Percentiles rank a stretch among this genome's conserved stretches.
These are phyloP conservation scores for Alexandromys fortis DNA, from an alignment of 2,113 vertebrate genomes.

Conservation along the genomic window DNA sequence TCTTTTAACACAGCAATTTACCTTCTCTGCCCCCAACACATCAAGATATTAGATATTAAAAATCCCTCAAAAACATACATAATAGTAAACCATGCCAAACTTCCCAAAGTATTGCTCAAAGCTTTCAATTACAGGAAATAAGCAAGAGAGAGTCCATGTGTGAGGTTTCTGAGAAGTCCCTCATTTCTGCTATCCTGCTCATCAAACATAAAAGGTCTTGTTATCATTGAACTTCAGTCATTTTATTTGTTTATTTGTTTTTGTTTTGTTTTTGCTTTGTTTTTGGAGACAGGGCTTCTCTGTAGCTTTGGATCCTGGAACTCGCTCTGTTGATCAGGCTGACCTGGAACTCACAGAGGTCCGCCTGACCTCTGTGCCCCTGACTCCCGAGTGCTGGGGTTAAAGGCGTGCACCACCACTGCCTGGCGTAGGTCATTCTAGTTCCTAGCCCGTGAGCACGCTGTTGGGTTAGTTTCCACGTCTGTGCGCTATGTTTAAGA, in stretches of 20 bases:
- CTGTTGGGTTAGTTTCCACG: constrained; percentile 2
- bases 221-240: neutral
- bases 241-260: neutral
- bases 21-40: neutral
- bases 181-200: neutral
- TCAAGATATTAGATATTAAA: neutral
- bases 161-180: neutral
- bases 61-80: neutral
- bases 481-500: neutral
- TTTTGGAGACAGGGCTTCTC: no score
- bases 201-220: neutral
- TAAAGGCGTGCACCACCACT: no score
- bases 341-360: no score
- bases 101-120: neutral
- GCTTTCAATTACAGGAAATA: neutral
- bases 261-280: no score
- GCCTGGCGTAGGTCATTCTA: neutral
- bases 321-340: no score
- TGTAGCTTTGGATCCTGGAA: no score
- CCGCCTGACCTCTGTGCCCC: no score
- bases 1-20: neutral
- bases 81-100: neutral
- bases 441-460: neutral
- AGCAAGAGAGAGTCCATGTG: neutral
- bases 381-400: no score